Evolutionary conservation across 2,797 vertebrate genomes (phyloP), one percentile per base, ranked within the genome.

Genomic region (Sebastes nivosus): DNA sequence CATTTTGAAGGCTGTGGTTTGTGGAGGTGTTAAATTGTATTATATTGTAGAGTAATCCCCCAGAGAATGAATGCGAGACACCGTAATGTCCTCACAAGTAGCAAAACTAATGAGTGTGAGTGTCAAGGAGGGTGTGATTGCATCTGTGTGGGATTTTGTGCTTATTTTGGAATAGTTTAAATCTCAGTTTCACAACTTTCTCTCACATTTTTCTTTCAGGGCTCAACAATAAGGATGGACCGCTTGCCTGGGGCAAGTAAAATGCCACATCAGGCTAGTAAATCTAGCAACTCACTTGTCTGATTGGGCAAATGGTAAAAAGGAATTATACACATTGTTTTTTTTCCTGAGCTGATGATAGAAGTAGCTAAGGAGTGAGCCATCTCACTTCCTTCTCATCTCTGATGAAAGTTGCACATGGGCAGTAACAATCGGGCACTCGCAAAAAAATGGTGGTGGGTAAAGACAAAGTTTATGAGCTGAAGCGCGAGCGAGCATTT

Each of bases 401-500:
- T 50, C 16, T 50, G 42, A 50, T 50, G 18, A 50, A 2, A 50
- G 42, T 0, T 1, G 0, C 46, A 52, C 46, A 50, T 50, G 18
- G 0, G 2, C 46, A 50, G 46, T 50, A 50, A 0, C 18, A 0
- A 50, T 50, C 0, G 46, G 18, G 16, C 46, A 50, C 42, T 18
- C 6, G 42, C 16, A 18, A 50, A 0, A 18, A 50, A 50, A 50
- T 50, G 46, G 46, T 18, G 46, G 18, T 0, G 46, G 18, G 46
- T 50, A 50, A 50, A 52, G 46, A 52, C 46, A 52, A 52, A 52
- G 46, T n/a, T 52, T 52, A 52, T 20, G 46, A 52, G 46, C 46
- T 52, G 46, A 52, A 52, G 46, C 46, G 0, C 46, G 0, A 52
- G 18, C 18, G 18, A 52, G 46, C 18, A 52, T 52, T 52, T 52